phyloP scores from a whole-genome alignment of 2,888 invertebrate genomes.

The Phalera bucephala region DNA sequence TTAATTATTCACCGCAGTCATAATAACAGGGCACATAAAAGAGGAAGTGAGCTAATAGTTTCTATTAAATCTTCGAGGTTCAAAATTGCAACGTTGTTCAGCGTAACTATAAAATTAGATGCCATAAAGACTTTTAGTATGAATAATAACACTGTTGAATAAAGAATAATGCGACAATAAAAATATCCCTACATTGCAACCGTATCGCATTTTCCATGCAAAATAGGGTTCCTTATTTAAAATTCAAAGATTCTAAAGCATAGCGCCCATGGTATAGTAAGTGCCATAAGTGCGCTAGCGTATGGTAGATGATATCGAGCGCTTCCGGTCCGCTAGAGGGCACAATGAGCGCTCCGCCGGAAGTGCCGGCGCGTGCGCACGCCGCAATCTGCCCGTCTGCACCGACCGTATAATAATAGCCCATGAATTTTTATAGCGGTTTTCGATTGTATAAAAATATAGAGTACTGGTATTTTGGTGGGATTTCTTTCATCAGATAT shows the following conservation, averaged over 20 bases:
- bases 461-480: background rate
- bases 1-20: too few relatives aligned
- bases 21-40: too few relatives aligned
- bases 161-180: too few relatives aligned
- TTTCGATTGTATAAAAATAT: slow-evolving; percentile 17
- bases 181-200: too few relatives aligned
- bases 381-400: slow-evolving; percentile 42
- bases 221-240: slow-evolving; percentile 11
- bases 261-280: slow-evolving; percentile 24
- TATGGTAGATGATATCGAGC: slow-evolving; percentile 56
- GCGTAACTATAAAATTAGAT: too few relatives aligned
- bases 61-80: too few relatives aligned
- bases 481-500: background rate
- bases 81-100: too few relatives aligned
- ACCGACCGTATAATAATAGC: slow-evolving; percentile 16
- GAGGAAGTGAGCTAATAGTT: too few relatives aligned
- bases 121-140: too few relatives aligned
- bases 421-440: slow-evolving; percentile 36
- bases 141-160: too few relatives aligned
- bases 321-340: slow-evolving; percentile 54
- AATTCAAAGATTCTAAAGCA: background rate
- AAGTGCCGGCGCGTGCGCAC: slow-evolving; percentile 70
- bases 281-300: slow-evolving; percentile 30
- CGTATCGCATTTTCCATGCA: slow-evolving; percentile 9
- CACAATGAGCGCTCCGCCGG: slow-evolving; percentile 57